Conservation (phyloP, 2,888 invertebrate species). For the Papilio elwesi region DNA sequence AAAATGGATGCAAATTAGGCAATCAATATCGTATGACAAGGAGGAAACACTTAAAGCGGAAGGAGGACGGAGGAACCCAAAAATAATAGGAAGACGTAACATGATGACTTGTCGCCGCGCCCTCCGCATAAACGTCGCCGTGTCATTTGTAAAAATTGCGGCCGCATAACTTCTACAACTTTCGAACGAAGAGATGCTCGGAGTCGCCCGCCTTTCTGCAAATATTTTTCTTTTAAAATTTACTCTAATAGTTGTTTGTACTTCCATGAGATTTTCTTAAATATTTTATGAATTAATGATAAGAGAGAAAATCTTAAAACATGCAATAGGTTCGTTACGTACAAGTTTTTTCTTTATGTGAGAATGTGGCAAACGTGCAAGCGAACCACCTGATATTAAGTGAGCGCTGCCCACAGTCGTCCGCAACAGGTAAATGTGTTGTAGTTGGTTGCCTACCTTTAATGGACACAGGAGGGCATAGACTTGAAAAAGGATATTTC, state of each 20-base stretch:
- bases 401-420: too few relatives aligned
- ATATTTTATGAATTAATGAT: background rate
- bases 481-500: too few relatives aligned
- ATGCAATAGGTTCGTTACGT: too few relatives aligned
- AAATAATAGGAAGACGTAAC: constrained; percentile 82
- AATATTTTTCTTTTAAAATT: constrained; percentile 15
- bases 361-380: too few relatives aligned
- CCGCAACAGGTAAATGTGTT: too few relatives aligned
- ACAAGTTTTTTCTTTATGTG: too few relatives aligned
- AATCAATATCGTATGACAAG: constrained; percentile 61
- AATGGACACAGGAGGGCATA: too few relatives aligned
- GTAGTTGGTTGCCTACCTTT: too few relatives aligned
- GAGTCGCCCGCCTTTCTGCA: constrained; percentile 49
- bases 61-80: constrained; percentile 64
- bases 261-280: background rate
- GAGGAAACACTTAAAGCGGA: constrained; percentile 65
- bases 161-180: constrained; percentile 80
- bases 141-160: constrained; percentile 85
- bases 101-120: constrained; percentile 82
- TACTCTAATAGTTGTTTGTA: background rate
- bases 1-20: constrained; percentile 51
- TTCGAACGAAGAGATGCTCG: constrained; percentile 58
- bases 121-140: constrained; percentile 82
- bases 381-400: too few relatives aligned
- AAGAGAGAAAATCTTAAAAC: too few relatives aligned